Evolutionary conservation across 2,113 vertebrate species (phyloP), one percentile per base, ranked within the genome.

Genomic region (Cisticola juncidis): DNA sequence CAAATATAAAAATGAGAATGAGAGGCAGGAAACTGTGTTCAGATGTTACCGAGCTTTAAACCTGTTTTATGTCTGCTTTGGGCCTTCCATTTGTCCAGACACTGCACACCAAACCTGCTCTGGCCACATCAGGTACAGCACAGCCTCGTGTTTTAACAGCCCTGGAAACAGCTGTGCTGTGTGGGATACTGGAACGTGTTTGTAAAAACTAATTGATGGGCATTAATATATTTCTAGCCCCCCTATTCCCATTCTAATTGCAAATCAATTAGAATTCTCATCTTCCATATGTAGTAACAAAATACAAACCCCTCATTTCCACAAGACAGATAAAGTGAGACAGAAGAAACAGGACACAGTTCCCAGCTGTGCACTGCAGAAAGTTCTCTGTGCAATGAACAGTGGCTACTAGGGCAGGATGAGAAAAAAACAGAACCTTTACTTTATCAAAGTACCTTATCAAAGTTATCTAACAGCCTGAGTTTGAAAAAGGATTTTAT

Each of bases 1-100:
- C 97, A 98, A 97, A 92, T 97, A 90, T 95, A 93, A 97, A 97
- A 98, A 97, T 77, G 92, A 95, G 91, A 97, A 90, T 79, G 93
- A 71, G 92, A 94, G 96, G 94, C 96, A 97, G 97, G 97, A 98
- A 98, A 95, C 90, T 47, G 79, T 71, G 91, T 88, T 98, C 97
- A 97, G 96, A 97, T 97, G 96, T 97, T 96, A 87, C 66, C 38
- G 73, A 84, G 65, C 85, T 95, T 73, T 87, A 89, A 95, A 95
- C 70, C 90, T 97, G 94, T 77, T 98, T 98, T 97, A 97, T 94
- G 62, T 96, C 94, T 97, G 94, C 96, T 97, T 83, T 86, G 96
- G 96, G 94, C 82, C 76, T 81, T 94, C 95, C 81, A 65, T 94
- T 96, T 94, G 95, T 96, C 76, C 77, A 95, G 72, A 23, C 42